Evolutionary conservation across 2,888 invertebrate genomes (phyloP), one percentile per base, ranked within the genome.

Genomic region (Eudasyphora cyanicolor): DNA sequence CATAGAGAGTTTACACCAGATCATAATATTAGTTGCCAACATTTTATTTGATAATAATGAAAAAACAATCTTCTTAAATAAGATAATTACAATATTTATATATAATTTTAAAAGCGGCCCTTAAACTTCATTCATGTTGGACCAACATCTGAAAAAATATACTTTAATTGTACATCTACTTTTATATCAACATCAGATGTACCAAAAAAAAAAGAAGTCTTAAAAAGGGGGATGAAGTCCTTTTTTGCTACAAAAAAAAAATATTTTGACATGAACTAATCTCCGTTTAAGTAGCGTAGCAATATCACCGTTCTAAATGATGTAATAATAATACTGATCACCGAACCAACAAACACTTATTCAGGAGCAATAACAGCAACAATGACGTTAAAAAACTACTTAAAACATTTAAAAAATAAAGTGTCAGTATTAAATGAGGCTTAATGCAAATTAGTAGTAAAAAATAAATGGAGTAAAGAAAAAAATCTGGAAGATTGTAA

Each of bases 341-440:
- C 49, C 12, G 17, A 6, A 17, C n/a, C 57, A 45, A 49, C 45
- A 51, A 49, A 17, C 4, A 6, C n/a, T 14, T 5, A 3, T 19
- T 21, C 10, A 4, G 12, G 5, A 17, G 42, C 2, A 17, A 38
- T 14, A 10, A 70, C 5, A 42, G 45, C 24, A 67, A 69, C 69
- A 69, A 35, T 10, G 12, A 35, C 35, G 7, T 14, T 54, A 73
- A 60, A 27, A 60, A 38, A 38, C 5, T 21, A 51, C 64, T 51
- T 49, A 21, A 51, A 76, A 64, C 42, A 60, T 64, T 62, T 76
- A 32, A n/a, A n/a, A n/a, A 69, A 49, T 74, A 67, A 69, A 69
- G 60, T 74, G 82, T 21, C 60, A 38, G 69, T 57, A 69, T 74
- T 77, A 69, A 82, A 82, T 29, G n/a, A 67, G 67, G 49, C 57